Conservation (phyloP, 2,113 vertebrate species). For the Corynorhinus townsendii region DNA sequence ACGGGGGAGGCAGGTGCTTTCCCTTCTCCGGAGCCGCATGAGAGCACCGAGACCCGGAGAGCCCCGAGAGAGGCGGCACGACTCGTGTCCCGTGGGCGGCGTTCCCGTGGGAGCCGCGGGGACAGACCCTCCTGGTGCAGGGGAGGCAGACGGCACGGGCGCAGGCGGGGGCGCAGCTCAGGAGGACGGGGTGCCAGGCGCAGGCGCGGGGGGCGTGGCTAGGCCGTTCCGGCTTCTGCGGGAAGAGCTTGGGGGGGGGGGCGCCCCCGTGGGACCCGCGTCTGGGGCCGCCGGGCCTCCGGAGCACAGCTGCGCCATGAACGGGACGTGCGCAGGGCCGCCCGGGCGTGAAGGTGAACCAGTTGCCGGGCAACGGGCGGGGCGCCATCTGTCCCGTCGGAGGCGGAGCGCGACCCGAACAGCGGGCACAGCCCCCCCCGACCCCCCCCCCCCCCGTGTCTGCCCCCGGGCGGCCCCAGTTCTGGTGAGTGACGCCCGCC, state of each 20-base stretch:
- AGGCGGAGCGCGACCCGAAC: no score
- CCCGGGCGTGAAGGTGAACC: conserved; percentile 52
- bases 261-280: not conserved
- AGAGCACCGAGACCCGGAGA: no score
- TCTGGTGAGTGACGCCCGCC: no score
- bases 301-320: not conserved
- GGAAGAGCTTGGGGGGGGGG: rapidly evolving
- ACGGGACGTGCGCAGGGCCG: not conserved
- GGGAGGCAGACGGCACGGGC: rapidly evolving
- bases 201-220: rapidly evolving
- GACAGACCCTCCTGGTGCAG: rapidly evolving
- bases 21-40: no score
- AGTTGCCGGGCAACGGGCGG: not conserved
- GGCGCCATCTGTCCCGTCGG: no score
- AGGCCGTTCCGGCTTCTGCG: rapidly evolving
- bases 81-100: rapidly evolving
- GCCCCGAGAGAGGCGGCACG: not conserved
- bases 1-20: no score
- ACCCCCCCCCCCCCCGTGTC: no score
- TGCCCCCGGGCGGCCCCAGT: no score
- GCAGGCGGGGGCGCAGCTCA: not conserved
- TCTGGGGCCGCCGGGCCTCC: not conserved
- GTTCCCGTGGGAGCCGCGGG: rapidly evolving
- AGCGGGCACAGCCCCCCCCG: no score
- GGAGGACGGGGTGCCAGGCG: not conserved